A percentile compares a stretch with the other conserved stretches of the same genome.
Evolutionary conservation across 2,888 invertebrate genomes (phyloP).

Genomic region (Drosophila merina): DNA sequence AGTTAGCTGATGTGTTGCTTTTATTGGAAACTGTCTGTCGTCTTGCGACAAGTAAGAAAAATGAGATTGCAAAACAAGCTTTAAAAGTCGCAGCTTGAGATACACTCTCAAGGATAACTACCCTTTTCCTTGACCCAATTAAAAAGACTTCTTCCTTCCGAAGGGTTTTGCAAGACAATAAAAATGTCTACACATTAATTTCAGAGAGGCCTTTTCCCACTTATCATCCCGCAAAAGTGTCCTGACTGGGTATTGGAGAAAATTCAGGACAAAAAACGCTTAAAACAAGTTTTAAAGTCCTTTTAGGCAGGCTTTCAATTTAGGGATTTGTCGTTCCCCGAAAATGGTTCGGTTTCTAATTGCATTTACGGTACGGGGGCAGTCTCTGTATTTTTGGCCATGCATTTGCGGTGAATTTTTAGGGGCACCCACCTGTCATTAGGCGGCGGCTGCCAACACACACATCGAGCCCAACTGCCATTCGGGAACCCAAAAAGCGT

Average conservation of each 20-base stretch:
- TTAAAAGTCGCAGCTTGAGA: too few relatives aligned
- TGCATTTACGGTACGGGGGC: conserved; percentile 56
- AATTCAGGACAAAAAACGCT: conserved; percentile 29
- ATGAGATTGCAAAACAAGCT: not conserved
- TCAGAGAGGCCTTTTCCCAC: conserved; percentile 28
- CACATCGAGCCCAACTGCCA: not conserved
- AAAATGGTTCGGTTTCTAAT: conserved; percentile 58
- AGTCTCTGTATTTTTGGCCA: conserved; percentile 48
- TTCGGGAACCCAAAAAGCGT: conserved; percentile 44
- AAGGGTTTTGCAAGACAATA: not conserved
- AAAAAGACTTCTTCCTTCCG: not conserved
- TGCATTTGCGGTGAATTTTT: conserved; percentile 63
- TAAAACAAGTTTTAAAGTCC: conserved; percentile 27
- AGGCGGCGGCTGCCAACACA: conserved; percentile 24
- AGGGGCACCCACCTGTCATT: conserved; percentile 70
- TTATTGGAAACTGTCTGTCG: conserved; percentile 19
- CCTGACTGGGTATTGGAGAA: not conserved
- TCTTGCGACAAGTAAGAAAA: not conserved
- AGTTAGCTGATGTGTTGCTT: conserved; percentile 22
- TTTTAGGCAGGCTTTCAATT: conserved; percentile 29
- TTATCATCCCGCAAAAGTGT: conserved; percentile 8
- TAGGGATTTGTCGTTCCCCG: not conserved
- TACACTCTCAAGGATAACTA: not conserved
- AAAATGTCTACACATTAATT: conserved; percentile 71
- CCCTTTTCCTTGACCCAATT: not conserved